phyloP scores from a whole-genome alignment of 1,140 invertebrate genomes.

The Laupala kohalensis region DNA sequence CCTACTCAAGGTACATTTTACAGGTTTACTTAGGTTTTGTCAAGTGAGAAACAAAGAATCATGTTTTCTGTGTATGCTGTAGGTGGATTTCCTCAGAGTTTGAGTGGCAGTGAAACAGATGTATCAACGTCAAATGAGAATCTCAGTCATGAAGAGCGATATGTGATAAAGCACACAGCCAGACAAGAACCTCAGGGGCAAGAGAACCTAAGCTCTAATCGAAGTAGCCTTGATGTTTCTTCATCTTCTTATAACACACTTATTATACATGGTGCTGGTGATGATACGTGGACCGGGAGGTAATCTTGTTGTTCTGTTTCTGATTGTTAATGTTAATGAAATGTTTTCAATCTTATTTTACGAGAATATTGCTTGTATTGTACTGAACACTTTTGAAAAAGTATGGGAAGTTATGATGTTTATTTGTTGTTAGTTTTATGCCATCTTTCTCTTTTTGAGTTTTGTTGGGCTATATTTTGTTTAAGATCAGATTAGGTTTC shows the following conservation, averaged over 20 bases:
- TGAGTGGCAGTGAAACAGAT: constrained; percentile 80
- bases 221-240: constrained; percentile 56
- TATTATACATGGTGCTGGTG: constrained; percentile 56
- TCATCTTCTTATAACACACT: constrained; percentile 67
- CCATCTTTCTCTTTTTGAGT: no score
- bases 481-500: no score
- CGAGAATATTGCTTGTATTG: background rate
- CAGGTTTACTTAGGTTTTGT: background rate
- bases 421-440: no score
- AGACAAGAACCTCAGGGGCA: constrained; percentile 86
- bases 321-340: background rate
- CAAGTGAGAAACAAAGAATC: background rate
- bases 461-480: no score
- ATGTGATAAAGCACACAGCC: constrained; percentile 66
- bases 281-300: constrained; percentile 33
- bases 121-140: constrained; percentile 83
- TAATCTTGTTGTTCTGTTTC: no score
- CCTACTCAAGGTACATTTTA: constrained; percentile 28
- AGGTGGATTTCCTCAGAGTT: constrained; percentile 51
- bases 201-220: constrained; percentile 40
- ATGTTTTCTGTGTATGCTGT: background rate
- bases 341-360: background rate
- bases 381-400: no score
- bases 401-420: no score
- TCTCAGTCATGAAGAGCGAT: constrained; percentile 70